Percentiles rank a stretch among this genome's conserved stretches.
Evolutionary conservation across 2,113 vertebrate species (phyloP).

Genomic region (Caloenas nicobarica): DNA sequence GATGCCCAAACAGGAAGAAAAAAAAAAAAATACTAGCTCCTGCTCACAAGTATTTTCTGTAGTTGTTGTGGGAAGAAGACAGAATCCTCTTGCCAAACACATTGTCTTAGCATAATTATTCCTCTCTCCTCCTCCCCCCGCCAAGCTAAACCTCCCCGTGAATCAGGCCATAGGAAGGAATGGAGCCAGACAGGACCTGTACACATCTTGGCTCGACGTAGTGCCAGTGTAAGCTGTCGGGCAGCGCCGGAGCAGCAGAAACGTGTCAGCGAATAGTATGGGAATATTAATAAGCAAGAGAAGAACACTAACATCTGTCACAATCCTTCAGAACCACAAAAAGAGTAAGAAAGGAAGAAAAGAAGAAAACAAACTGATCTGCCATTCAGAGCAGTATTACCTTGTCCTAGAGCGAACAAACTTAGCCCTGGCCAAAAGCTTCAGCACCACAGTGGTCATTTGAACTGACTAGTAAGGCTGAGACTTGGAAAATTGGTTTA

Average conservation of each 20-base stretch:
- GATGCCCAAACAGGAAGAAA: background rate
- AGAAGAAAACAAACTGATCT: background rate
- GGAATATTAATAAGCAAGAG: constrained; percentile 50
- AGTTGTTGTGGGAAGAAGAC: constrained; percentile 5
- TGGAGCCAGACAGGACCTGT: constrained; percentile 46
- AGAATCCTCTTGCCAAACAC: constrained; percentile 26
- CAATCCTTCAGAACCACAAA: background rate
- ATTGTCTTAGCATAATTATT: constrained; percentile 31
- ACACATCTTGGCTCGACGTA: background rate
- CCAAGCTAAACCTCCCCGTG: constrained; percentile 30
- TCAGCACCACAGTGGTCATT: background rate
- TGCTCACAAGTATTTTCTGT: background rate
- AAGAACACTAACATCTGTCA: constrained; percentile 37
- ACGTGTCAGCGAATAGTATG: background rate
- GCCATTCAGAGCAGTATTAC: background rate
- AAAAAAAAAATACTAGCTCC: background rate
- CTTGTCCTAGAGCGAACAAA: background rate
- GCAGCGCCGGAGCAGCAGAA: constrained; percentile 29
- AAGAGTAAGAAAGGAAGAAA: background rate
- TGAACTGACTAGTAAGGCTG: background rate
- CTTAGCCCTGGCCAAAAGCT: background rate
- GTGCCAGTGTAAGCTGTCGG: constrained; percentile 32
- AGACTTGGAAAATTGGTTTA: background rate
- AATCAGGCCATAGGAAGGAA: constrained; percentile 53
- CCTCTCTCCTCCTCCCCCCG: background rate